Evolutionary conservation across 2,113 vertebrate species (phyloP), one percentile per base, ranked within the genome.

Genomic region (Oreochromis spilurus): DNA sequence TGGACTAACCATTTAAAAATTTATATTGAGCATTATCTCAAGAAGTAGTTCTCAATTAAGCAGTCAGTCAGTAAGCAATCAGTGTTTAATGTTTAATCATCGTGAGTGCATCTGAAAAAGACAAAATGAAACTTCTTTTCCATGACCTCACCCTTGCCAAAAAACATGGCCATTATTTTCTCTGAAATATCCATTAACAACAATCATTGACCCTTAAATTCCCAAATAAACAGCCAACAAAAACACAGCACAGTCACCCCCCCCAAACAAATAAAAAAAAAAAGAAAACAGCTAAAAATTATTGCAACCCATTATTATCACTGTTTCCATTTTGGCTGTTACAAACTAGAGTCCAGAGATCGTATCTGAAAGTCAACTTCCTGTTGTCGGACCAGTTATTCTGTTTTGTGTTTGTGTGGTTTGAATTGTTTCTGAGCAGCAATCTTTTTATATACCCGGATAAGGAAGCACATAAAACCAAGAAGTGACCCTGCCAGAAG

Each of bases 291-390:
- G 79, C 83, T 34, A 84, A 72, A 91, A 90, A 88, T 88, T 26
- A 84, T 86, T 55, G 84, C 82, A 84, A 83, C 53, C 79, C 81
- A 81, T 85, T 83, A 93, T 93, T 92, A 84, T 91, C 79, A 75
- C 50, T 12, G 21, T 70, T 81, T 88, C 79, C 84, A 84, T 83
- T 83, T 84, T 58, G 84, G 86, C 85, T 75, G 84, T 67, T 79
- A 81, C 77, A 40, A 85, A 86, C 82, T 83, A 81, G 84, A 90
- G 87, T 82, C 72, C 54, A 82, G 4, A 89, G 89, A 94, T 91
- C 2, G 1, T 89, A 96, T 96, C 95, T 84, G 55, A 72, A 87
- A 80, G 87, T 83, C 82, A 52, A 92, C 95, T 95, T 96, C 94
- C 95, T 95, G 94, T 93, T 94, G 88, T 91, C 26, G 83, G 84